These are phyloP conservation scores for Apis florea DNA, from an alignment of 1,140 invertebrate species.

Conservation along the genomic window DNA sequence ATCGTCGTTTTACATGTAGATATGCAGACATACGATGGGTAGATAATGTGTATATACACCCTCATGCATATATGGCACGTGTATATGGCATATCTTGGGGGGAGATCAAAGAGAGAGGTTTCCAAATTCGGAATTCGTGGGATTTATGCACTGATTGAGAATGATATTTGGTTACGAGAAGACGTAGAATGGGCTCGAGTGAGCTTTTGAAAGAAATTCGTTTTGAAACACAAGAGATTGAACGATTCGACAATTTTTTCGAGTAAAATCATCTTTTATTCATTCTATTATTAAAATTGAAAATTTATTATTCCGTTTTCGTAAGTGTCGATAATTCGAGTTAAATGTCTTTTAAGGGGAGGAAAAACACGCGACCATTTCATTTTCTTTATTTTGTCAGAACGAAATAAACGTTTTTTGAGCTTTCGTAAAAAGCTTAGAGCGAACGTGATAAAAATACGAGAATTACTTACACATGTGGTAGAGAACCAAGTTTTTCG, in stretches of 20 bases:
- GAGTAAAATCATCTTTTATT: too few relatives aligned
- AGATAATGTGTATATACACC: neutral
- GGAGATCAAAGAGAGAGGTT: slow-evolving; percentile 48
- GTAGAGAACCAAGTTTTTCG: slow-evolving; percentile 86
- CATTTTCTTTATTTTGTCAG: neutral
- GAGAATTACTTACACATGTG: slow-evolving; percentile 87
- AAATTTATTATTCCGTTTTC: too few relatives aligned
- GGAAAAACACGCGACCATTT: neutral
- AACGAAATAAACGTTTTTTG: neutral
- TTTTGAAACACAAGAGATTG: too few relatives aligned
- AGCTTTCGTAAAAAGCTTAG: too few relatives aligned
- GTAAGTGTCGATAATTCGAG: neutral
- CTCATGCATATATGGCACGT: too few relatives aligned
- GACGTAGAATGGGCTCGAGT: too few relatives aligned
- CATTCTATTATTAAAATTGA: too few relatives aligned
- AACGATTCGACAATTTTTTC: too few relatives aligned
- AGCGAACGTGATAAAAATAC: neutral
- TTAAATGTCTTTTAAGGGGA: neutral
- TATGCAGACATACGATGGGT: too few relatives aligned
- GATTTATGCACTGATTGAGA: slow-evolving; percentile 34
- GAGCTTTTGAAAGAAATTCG: too few relatives aligned
- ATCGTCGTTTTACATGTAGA: neutral
- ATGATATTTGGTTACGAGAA: neutral
- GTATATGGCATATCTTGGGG: neutral
- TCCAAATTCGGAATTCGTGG: slow-evolving; percentile 36